Percentiles rank a stretch among this genome's conserved stretches.
Evolutionary conservation across 2,888 invertebrate genomes (phyloP).

Genomic region (Lobophora halterata): DNA sequence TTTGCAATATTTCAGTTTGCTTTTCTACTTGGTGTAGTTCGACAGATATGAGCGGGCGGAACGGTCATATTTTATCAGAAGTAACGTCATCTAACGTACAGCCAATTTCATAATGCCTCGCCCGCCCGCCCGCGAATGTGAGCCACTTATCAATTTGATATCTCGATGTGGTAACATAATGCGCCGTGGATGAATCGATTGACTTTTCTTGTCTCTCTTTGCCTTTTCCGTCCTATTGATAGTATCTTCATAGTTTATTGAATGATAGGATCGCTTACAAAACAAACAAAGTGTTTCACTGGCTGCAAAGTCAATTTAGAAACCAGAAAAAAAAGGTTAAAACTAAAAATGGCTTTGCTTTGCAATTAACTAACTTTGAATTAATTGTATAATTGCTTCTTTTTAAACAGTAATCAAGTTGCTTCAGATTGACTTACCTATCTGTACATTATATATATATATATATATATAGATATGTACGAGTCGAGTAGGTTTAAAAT

Average conservation of each 20-base stretch:
- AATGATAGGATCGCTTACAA: not conserved
- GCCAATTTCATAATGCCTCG: constrained; percentile 81
- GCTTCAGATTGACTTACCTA: no score
- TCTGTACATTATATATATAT: no score
- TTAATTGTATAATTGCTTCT: no score
- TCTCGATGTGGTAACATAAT: constrained; percentile 75
- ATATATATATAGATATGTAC: no score
- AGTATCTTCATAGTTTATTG: not conserved
- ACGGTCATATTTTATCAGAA: constrained; percentile 78
- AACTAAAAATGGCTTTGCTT: no score
- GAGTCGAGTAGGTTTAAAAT: no score
- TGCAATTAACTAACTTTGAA: no score
- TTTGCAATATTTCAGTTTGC: constrained; percentile 1
- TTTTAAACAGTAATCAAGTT: no score
- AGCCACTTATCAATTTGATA: constrained; percentile 80
- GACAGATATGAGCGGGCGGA: constrained; percentile 75
- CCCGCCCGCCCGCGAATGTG: constrained; percentile 67
- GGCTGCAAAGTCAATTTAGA: no score
- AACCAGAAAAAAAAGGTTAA: no score
- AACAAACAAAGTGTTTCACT: no score
- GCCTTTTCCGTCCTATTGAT: constrained; percentile 19
- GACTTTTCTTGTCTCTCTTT: constrained; percentile 17
- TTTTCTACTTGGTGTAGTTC: constrained; percentile 38
- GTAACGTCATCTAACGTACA: constrained; percentile 79
- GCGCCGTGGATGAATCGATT: constrained; percentile 57